Evolutionary conservation across 2,113 vertebrate genomes (phyloP), one percentile per base, ranked within the genome.

Genomic region (Ailuropoda melanoleuca): DNA sequence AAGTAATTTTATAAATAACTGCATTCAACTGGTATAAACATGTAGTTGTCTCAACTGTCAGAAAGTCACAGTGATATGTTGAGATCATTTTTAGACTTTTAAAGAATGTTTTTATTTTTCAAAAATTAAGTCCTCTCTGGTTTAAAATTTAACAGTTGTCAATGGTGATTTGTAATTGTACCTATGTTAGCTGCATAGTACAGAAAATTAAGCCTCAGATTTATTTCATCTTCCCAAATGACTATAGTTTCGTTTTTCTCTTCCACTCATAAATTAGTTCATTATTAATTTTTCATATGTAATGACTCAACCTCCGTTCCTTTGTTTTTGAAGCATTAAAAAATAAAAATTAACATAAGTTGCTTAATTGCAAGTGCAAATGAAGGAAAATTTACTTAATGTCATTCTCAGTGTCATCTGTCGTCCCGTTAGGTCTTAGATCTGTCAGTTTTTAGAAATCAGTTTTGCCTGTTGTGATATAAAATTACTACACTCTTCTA

Each of bases 31-130:
- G 88, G 8, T 43, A 68, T 84, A 48, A 58, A 82, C 77, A 50
- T 91, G 6, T 80, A 85, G 74, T 97, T 68, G 7, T n/a, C 62
- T 85, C 26, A 18, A 0, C 68, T 96, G 56, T 5, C 55, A 94
- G 13, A 81, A 83, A 80, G 24, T 90, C 24, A n/a, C 23, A 77
- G 10, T 95, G 75, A 74, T 75, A 50, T 39, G 3, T 86, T 82
- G 50, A 90, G 37, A 64, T 97, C 55, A 55, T 34, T 90, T 96
- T 87, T 83, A 72, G 17, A 72, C 74, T 94, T 96, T 92, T 92
- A 85, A 86, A 97, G 78, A 60, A 70, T 74, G 6, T 72, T 95
- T 90, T 66, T 15, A 62, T 74, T 91, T 93, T 96, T 92, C 29
- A 90, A 78, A 86, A 95, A 29, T 87, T 74, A 77, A 96, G 31